Conservation (phyloP, 1,140 invertebrate genomes). For the Heliconius melpomene region DNA sequence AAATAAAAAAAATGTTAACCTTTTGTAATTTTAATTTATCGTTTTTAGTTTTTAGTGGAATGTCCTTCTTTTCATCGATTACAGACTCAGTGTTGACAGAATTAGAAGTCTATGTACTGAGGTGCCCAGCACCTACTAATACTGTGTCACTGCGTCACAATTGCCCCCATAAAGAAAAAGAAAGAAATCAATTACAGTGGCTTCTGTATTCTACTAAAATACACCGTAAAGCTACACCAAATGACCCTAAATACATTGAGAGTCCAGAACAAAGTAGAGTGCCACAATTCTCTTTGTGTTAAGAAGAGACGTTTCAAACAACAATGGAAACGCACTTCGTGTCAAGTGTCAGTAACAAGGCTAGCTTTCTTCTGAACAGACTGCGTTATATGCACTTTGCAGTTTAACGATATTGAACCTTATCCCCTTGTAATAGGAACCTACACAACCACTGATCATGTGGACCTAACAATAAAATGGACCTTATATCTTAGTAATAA, state of each 20-base stretch:
- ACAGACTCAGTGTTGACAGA: too few species aligned
- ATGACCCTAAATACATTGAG: not conserved
- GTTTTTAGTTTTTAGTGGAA: too few species aligned
- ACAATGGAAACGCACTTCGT: conserved; percentile 60
- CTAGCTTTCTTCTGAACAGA: conserved; percentile 66
- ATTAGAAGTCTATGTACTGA: too few species aligned
- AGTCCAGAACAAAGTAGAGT: too few species aligned
- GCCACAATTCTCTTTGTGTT: too few species aligned
- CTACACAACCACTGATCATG: not conserved
- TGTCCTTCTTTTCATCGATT: too few species aligned
- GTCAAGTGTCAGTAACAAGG: conserved; percentile 74
- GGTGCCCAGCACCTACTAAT: too few species aligned
- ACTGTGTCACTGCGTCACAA: too few species aligned
- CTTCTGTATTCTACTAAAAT: not conserved
- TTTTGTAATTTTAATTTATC: too few species aligned
- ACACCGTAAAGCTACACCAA: not conserved
- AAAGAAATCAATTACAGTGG: too few species aligned
- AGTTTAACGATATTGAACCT: conserved; percentile 34
- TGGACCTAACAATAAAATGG: conserved; percentile 24
- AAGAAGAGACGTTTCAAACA: conserved; percentile 36
- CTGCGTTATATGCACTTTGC: conserved; percentile 47
- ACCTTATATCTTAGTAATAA: conserved; percentile 34
- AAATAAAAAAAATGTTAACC: too few species aligned
- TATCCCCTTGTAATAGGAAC: conserved; percentile 38
- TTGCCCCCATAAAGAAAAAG: too few species aligned